Evolutionary conservation across 2,113 vertebrate genomes (phyloP), one percentile per base, ranked within the genome.

Genomic region (Dolichotis patagonum): DNA sequence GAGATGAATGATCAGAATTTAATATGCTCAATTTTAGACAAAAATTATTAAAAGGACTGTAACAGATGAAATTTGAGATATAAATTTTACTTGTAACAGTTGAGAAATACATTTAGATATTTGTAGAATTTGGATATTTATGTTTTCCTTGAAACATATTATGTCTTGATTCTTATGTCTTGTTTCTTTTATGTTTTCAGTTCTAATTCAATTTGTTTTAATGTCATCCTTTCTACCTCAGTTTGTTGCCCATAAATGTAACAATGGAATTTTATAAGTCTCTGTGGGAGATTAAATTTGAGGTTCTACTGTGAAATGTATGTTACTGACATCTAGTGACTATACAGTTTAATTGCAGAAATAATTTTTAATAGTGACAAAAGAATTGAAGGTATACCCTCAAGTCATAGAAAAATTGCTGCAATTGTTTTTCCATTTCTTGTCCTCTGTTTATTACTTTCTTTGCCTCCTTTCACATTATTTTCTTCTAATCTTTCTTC

Each of bases 241-340:
- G 14, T 54, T 69, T 83, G 3, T 85, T 95, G 73, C 52, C 26
- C 69, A 49, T 62, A 69, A 75, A 7, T 41, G 1, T 84, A 85
- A 86, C 80, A 86, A 28, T 46, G 43, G 38, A 78, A 67, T 7
- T 86, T 91, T 12, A 12, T 41, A 95, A 88, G 73, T 81, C 78
- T 88, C 52, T 30, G 28, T 43, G 46, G n/a, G 32, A 77, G 20
- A 81, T 1, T 62, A 9, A 73, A 3, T 1, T 7, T 89, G n/a
- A 78, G 73, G 4, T 22, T 20, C 0, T 28, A 52, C 56, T 41
- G 54, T 90, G 12, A 24, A 78, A 82, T 60, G 93, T 83, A 91
- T 65, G 95, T 93, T 54, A 86, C 87, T 96, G 95, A 89, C 95
- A 93, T 96, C 87, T 97, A 73, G 71, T 96, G 90, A 93, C 58